Percentiles rank a stretch among this genome's conserved stretches.
Evolutionary conservation across 2,797 vertebrate genomes (phyloP).

Genomic region (Diplodus puntazzo): DNA sequence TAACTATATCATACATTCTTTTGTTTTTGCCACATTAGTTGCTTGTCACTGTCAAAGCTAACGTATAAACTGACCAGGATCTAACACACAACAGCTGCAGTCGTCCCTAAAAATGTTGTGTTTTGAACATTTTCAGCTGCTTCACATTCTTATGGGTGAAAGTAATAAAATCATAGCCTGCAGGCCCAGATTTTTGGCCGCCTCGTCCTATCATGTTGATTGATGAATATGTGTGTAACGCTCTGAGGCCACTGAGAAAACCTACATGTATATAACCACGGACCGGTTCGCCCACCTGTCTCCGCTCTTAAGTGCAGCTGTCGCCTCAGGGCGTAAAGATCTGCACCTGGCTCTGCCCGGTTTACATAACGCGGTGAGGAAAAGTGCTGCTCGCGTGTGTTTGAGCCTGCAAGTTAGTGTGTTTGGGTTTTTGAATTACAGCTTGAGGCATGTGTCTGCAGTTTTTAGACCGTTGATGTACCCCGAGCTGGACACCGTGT

Average conservation of each 20-base stretch:
- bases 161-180: conserved; percentile 15
- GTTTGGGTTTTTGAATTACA: not conserved
- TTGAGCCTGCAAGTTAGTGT: conserved; percentile 16
- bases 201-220: conserved; percentile 37
- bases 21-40: not conserved
- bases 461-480: too few species aligned
- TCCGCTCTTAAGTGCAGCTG: conserved; percentile 58
- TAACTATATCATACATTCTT: too few species aligned
- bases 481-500: not conserved
- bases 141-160: conserved; percentile 43
- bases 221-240: conserved; percentile 41
- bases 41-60: not conserved
- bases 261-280: not conserved
- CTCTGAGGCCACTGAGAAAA: not conserved
- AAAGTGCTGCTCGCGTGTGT: conserved; percentile 25
- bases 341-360: conserved; percentile 60
- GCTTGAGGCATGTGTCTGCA: not conserved
- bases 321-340: conserved; percentile 36
- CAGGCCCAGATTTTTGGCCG: not conserved
- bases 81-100: conserved; percentile 1
- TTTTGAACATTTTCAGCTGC: conserved; percentile 7
- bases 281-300: conserved; percentile 44
- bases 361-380: conserved; percentile 18
- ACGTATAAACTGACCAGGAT: not conserved
- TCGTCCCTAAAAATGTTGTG: not conserved